These are phyloP conservation scores for Thera britannica DNA, from an alignment of 2,888 invertebrate genomes.

Conservation along the genomic window DNA sequence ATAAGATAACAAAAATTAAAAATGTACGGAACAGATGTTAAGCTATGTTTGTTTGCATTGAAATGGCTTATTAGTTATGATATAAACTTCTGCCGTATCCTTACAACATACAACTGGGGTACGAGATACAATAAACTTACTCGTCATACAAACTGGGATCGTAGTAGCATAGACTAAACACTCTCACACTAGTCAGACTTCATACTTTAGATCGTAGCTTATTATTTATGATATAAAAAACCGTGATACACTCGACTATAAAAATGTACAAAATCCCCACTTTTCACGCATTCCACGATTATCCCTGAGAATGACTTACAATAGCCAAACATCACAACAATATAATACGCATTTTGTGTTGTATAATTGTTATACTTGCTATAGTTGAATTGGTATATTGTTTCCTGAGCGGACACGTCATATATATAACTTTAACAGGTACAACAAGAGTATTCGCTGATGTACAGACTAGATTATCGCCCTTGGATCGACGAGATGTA, in stretches of 20 bases:
- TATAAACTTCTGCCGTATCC: conserved; percentile 54
- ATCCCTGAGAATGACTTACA: conserved; percentile 73
- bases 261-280: conserved; percentile 62
- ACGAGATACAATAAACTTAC: conserved; percentile 62
- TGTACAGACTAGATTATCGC: background rate
- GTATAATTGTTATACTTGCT: conserved; percentile 45
- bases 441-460: background rate
- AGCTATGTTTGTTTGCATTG: background rate
- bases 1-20: too few species aligned
- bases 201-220: conserved; percentile 41
- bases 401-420: conserved; percentile 13
- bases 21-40: too few species aligned
- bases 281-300: conserved; percentile 52
- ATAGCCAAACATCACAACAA: conserved; percentile 77
- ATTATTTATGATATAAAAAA: conserved; percentile 44
- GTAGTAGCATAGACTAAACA: conserved; percentile 53
- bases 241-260: conserved; percentile 47
- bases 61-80: conserved; percentile 6
- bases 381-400: conserved; percentile 6
- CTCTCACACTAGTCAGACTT: conserved; percentile 66
- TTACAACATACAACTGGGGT: conserved; percentile 46
- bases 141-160: conserved; percentile 58
- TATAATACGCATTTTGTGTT: conserved; percentile 55
- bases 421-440: too few species aligned
- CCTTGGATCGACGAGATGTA: background rate